Evolutionary conservation across 1,140 invertebrate species (phyloP).

Genomic region (Neelides sp.): DNA sequence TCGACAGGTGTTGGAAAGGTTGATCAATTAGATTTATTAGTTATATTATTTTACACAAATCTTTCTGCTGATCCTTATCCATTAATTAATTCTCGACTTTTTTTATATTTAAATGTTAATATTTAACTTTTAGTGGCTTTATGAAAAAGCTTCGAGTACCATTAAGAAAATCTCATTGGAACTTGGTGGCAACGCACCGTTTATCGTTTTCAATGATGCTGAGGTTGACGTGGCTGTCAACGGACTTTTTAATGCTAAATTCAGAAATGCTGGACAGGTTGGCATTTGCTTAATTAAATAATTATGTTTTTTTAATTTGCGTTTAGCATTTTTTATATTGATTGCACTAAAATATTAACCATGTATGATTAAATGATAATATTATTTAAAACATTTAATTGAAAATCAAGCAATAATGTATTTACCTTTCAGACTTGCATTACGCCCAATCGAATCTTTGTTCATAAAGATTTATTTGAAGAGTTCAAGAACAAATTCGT

Average conservation of each 20-base stretch:
- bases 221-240: conserved; percentile 68
- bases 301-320: neutral
- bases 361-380: neutral
- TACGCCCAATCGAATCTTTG: conserved; percentile 82
- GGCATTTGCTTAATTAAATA: neutral
- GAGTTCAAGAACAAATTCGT: too few species aligned
- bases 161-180: conserved; percentile 85
- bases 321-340: neutral
- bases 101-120: neutral
- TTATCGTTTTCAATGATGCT: conserved; percentile 90
- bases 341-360: neutral
- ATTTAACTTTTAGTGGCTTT: conserved; percentile 44
- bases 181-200: conserved; percentile 95
- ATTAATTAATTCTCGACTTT: conserved; percentile 7
- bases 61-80: too few species aligned
- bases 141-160: conserved; percentile 66
- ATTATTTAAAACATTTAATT: neutral
- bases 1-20: conserved; percentile 62
- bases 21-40: neutral
- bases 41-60: neutral
- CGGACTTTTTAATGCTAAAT: conserved; percentile 82
- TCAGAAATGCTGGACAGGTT: conserved; percentile 85
- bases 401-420: neutral
- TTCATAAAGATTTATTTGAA: conserved; percentile 74
- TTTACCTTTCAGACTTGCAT: conserved; percentile 69